Evolutionary conservation across 1,140 invertebrate species (phyloP), one percentile per base, ranked within the genome.

Genomic region (Schlechtendalia chinensis): DNA sequence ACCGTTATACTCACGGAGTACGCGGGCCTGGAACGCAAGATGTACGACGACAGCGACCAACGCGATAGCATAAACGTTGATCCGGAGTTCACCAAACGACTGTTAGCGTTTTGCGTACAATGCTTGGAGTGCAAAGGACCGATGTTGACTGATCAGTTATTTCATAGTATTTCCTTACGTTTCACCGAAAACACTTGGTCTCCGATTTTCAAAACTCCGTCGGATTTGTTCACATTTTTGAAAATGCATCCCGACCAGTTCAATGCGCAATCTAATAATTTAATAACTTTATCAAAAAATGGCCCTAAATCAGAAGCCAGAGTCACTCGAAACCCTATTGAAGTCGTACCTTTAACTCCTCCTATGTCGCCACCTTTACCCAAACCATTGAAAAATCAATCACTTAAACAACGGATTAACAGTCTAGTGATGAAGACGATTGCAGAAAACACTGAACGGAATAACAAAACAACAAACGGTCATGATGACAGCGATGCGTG

Each of bases 241-340:
- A 93, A 94, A 86, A 91, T 97, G 87, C 94, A 95, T 85, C 93
- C 94, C 12, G 93, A 96, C 85, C 91, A 92, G 82, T 96, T 96
- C 86, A 92, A 94, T 84, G 93, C 96, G 53, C 94, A 96, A 85
- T 90, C 92, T 61, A 96, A n/a, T n/a, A n/a, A 96, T 87, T 88
- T 95, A 83, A 94, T 96, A 82, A 94, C 92, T 39, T 85, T 96
- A 81, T 82, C 85, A 10, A 50, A 71, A 80, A 81, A 80, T 80
- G 24, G n/a, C 16, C 32, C 58, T 39, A 80, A 75, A 58, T 32
- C 71, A 53, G 80, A 74, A 16, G 50, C 61, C 32, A 83, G 65
- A 61, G 71, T 54, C 12, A 27, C 54, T 77, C 72, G 80, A 67
- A 67, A 32, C 50, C 81, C 50, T 74, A 32, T 50, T 16, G 69